phyloP scores from a whole-genome alignment of 1,140 invertebrate genomes.

The Grapholita molesta region DNA sequence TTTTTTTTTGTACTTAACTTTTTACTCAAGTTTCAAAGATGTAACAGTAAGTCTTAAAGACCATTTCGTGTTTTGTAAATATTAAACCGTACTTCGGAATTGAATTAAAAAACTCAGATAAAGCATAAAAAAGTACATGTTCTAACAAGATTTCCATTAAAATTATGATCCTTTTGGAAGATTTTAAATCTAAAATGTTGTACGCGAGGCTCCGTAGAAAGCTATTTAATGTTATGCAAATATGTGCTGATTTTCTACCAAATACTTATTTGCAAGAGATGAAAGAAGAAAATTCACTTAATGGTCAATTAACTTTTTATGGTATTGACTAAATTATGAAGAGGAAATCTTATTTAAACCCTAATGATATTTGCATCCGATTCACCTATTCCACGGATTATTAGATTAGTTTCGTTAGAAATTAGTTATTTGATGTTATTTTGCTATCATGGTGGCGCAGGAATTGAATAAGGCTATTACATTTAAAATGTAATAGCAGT shows the following conservation, averaged over 20 bases:
- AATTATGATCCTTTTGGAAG: neutral
- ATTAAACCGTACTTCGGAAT: neutral
- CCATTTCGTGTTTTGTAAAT: neutral
- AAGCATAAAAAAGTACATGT: neutral
- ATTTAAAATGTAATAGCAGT: too few relatives aligned
- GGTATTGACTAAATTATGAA: neutral
- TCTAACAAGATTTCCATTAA: neutral
- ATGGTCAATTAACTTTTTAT: neutral
- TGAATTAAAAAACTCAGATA: neutral
- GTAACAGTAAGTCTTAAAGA: neutral
- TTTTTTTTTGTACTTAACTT: neutral
- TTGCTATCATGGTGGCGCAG: too few relatives aligned
- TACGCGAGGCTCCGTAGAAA: neutral
- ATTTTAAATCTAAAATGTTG: neutral
- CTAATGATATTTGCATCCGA: neutral
- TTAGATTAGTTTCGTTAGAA: too few relatives aligned
- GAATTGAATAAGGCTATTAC: too few relatives aligned
- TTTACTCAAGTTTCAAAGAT: neutral
- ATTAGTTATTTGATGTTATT: too few relatives aligned
- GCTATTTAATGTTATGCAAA: conserved; percentile 4
- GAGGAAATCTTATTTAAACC: neutral
- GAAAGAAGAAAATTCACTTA: conserved; percentile 9
- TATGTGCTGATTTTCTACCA: neutral
- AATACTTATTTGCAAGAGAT: neutral
- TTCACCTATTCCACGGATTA: neutral